A percentile compares a stretch with the other conserved stretches of the same genome.
Conservation (phyloP, 2,888 invertebrate genomes). For the Psylliodes chrysocephalus region DNA sequence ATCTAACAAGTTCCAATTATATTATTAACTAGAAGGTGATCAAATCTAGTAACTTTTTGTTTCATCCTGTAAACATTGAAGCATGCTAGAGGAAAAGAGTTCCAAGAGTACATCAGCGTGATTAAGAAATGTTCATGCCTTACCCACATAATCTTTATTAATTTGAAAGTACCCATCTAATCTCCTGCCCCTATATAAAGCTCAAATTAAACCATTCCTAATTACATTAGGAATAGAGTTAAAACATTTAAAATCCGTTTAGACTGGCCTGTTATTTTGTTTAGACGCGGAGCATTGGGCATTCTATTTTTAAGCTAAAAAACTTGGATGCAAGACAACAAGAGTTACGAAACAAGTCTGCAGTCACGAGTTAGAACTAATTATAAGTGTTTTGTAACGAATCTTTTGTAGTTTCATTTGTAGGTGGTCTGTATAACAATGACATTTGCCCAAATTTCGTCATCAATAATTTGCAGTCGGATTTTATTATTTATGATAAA, state of each 20-base stretch:
- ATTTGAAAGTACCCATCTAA: too few relatives aligned
- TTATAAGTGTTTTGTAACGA: slow-evolving; percentile 16
- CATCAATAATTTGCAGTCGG: neutral
- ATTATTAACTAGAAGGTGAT: too few relatives aligned
- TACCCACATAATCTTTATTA: too few relatives aligned
- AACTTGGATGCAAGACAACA: neutral
- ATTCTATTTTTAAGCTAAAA: neutral
- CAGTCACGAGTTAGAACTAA: slow-evolving; percentile 18
- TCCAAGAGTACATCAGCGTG: too few relatives aligned
- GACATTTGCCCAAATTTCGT: slow-evolving; percentile 1
- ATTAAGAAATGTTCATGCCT: too few relatives aligned
- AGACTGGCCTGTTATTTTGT: neutral
- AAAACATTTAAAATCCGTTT: neutral
- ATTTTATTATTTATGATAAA: neutral
- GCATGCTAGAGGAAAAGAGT: too few relatives aligned
- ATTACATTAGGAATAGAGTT: too few relatives aligned
- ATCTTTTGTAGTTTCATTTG: neutral
- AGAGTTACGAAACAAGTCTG: slow-evolving; percentile 14
- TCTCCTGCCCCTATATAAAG: too few relatives aligned
- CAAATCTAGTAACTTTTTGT: too few relatives aligned
- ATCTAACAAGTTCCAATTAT: too few relatives aligned
- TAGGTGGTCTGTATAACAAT: slow-evolving; percentile 5
- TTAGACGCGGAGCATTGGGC: neutral
- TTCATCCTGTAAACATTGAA: too few relatives aligned
- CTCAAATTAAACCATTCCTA: too few relatives aligned